A percentile compares a stretch with the other conserved stretches of the same genome.
These are phyloP conservation scores for Oreochromis niloticus DNA, from an alignment of 2,113 vertebrate species.

Conservation along the genomic window DNA sequence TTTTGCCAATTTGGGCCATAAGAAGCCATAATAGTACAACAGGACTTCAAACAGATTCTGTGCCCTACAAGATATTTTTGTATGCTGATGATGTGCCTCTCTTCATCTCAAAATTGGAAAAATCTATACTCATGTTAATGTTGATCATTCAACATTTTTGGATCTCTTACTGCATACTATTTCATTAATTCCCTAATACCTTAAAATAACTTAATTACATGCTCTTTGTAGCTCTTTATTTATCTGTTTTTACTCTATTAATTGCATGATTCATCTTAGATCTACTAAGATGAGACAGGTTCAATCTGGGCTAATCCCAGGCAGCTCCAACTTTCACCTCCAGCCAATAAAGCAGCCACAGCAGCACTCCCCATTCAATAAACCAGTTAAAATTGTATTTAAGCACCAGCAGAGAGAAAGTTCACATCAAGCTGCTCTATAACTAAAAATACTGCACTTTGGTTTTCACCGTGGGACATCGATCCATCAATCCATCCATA, in stretches of 20 bases:
- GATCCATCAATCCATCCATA: background rate
- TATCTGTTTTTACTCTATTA: background rate
- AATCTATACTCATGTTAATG: background rate
- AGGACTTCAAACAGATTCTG: background rate
- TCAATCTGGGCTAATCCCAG: conserved; percentile 36
- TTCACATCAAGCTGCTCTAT: background rate
- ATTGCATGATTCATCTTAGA: conserved; percentile 16
- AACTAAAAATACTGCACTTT: background rate
- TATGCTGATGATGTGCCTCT: background rate
- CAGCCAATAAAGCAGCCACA: conserved; percentile 18
- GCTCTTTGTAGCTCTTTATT: background rate
- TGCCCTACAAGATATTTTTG: background rate
- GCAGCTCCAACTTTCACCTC: background rate
- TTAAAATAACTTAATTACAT: background rate
- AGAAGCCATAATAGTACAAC: background rate
- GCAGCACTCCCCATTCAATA: background rate
- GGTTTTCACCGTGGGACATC: background rate
- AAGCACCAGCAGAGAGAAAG: background rate
- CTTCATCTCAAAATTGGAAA: background rate
- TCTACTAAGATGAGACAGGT: conserved; percentile 25
- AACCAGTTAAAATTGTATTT: background rate
- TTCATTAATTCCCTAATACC: background rate
- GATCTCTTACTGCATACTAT: background rate
- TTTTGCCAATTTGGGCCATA: rapidly evolving
- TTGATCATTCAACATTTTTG: background rate